A percentile compares a stretch with the other conserved stretches of the same genome.
phyloP scores from a whole-genome alignment of 2,113 vertebrate genomes.

The Arizona elegans region DNA sequence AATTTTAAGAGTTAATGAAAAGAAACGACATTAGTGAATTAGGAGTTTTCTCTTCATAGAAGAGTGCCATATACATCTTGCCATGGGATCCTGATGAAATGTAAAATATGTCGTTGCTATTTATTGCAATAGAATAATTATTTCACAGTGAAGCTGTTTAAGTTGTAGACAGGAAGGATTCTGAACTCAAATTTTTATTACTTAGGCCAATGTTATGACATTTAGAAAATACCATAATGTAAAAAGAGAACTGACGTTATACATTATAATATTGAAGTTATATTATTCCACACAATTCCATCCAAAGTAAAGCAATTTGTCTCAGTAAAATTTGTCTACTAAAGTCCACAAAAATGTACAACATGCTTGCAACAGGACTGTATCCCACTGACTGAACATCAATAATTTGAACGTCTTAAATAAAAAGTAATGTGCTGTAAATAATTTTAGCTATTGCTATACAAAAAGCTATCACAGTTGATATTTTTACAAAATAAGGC shows the following conservation, averaged over 20 bases:
- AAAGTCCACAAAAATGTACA: neutral
- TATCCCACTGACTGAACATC: neutral
- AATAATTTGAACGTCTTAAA: neutral
- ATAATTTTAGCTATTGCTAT: neutral
- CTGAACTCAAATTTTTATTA: neutral
- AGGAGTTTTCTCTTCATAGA: conserved; percentile 18
- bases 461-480: neutral
- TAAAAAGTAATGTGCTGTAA: neutral
- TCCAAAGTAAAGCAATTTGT: neutral
- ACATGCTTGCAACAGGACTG: neutral
- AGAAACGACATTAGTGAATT: conserved; percentile 33
- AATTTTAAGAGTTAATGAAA: conserved; percentile 47
- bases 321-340: neutral
- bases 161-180: neutral
- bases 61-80: conserved; percentile 19
- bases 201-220: neutral
- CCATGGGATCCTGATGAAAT: conserved; percentile 25
- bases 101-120: conserved; percentile 36
- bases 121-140: conserved; percentile 34
- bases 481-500: neutral
- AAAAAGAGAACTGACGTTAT: neutral
- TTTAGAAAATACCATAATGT: rapidly evolving
- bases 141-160: neutral
- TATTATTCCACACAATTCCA: neutral
- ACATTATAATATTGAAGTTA: rapidly evolving